Evolutionary conservation across 1,140 invertebrate genomes (phyloP).

Genomic region (Ceratosolen fusciceps): DNA sequence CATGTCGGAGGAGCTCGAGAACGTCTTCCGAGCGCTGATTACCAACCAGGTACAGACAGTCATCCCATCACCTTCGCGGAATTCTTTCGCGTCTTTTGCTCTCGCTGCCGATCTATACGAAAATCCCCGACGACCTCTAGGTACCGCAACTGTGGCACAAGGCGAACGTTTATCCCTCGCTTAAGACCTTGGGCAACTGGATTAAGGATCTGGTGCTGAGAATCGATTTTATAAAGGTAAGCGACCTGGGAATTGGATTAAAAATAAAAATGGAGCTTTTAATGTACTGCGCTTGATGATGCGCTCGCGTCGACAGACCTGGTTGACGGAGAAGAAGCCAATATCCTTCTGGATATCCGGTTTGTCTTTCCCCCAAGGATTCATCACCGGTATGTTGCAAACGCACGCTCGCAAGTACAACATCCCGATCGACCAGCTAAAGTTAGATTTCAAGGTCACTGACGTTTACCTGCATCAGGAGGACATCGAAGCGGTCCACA

Average conservation of each 20-base stretch:
- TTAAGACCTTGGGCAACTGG: slow-evolving; percentile 88
- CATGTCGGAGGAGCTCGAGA: slow-evolving; percentile 89
- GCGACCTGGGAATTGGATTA: background rate
- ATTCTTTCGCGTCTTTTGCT: too few relatives aligned
- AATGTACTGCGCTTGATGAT: too few relatives aligned
- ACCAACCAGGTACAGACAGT: slow-evolving; percentile 77
- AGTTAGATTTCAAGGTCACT: slow-evolving; percentile 81
- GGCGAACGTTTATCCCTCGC: slow-evolving; percentile 83
- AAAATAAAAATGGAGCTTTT: too few relatives aligned
- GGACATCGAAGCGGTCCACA: slow-evolving; percentile 74
- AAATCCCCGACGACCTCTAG: slow-evolving; percentile 57
- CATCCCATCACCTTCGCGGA: background rate
- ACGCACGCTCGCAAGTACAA: slow-evolving; percentile 86
- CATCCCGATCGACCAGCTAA: slow-evolving; percentile 87
- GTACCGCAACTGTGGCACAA: slow-evolving; percentile 87
- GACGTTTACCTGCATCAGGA: slow-evolving; percentile 77
- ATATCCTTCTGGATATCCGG: slow-evolving; percentile 91
- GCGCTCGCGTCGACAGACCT: slow-evolving; percentile 70
- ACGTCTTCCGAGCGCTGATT: slow-evolving; percentile 82
- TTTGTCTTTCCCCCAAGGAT: slow-evolving; percentile 92
- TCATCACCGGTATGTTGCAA: slow-evolving; percentile 89
- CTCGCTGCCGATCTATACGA: background rate
- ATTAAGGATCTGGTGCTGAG: slow-evolving; percentile 83
- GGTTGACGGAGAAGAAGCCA: slow-evolving; percentile 80
- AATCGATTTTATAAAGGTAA: slow-evolving; percentile 82